phyloP scores from a whole-genome alignment of 2,888 invertebrate species.

The Spatulosminthurus flaviceps region DNA sequence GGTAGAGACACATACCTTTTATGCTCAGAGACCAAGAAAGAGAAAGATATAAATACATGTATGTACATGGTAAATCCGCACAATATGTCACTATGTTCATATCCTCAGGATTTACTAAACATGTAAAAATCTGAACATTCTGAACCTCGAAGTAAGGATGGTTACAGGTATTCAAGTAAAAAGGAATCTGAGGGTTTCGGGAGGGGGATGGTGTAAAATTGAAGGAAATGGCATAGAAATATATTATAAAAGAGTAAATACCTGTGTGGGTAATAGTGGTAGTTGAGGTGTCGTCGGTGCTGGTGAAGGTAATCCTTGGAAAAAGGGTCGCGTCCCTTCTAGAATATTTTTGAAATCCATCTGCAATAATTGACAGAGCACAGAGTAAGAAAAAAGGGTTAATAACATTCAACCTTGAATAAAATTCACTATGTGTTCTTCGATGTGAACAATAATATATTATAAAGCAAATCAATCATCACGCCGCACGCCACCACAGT shows the following conservation, averaged over 20 bases:
- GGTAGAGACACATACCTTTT: not conserved
- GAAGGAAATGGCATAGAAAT: not conserved
- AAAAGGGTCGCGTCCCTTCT: conserved; percentile 85
- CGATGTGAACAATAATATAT: conserved; percentile 1
- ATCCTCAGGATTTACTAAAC: too few species aligned
- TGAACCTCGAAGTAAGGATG: too few species aligned
- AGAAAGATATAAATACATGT: not conserved
- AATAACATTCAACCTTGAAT: conserved; percentile 22
- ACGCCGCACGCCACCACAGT: not conserved
- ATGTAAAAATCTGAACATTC: too few species aligned
- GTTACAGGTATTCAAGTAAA: too few species aligned
- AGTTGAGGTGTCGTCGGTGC: conserved; percentile 63
- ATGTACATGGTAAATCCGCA: not conserved
- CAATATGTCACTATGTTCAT: not conserved
- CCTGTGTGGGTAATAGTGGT: conserved; percentile 37
- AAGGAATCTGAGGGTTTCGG: too few species aligned
- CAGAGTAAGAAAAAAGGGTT: conserved; percentile 22
- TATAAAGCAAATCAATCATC: not conserved
- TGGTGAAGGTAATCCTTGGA: conserved; percentile 78
- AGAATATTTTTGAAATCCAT: conserved; percentile 76
- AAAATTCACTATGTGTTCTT: not conserved
- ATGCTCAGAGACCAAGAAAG: not conserved
- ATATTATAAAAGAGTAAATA: not conserved
- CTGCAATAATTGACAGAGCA: conserved; percentile 50
- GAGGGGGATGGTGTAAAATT: not conserved